Conservation (phyloP, 2,888 invertebrate species). For the Nebria salina region DNA sequence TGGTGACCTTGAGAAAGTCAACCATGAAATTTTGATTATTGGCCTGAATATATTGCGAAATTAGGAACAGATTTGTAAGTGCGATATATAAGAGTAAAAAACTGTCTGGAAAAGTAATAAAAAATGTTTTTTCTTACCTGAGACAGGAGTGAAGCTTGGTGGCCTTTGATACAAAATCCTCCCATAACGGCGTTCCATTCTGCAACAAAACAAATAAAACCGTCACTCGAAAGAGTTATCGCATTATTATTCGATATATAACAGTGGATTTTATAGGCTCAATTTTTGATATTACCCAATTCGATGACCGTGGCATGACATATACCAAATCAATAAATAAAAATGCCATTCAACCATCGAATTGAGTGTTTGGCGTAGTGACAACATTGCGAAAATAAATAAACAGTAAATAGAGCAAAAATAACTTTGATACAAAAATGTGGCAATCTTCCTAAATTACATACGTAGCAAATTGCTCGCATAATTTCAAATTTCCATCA, state of each 20-base stretch:
- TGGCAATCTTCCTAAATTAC: neutral
- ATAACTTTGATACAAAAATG: neutral
- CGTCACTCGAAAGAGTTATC: constrained; percentile 19
- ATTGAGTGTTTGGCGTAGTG: neutral
- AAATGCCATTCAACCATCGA: neutral
- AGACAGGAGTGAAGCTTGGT: constrained; percentile 93
- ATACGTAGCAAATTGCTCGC: neutral
- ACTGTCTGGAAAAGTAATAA: neutral
- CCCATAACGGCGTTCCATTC: constrained; percentile 95
- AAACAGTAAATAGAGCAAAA: neutral
- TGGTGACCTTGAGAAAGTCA: neutral
- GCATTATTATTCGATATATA: neutral
- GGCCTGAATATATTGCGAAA: neutral
- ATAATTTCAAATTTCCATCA: neutral
- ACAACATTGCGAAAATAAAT: neutral
- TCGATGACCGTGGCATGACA: neutral
- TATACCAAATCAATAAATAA: neutral
- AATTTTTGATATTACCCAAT: neutral
- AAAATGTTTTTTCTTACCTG: constrained; percentile 71
- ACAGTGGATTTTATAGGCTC: neutral
- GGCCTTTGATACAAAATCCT: constrained; percentile 93
- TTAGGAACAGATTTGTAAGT: neutral
- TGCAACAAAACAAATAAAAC: constrained; percentile 67
- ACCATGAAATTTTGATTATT: neutral
- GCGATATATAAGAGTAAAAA: neutral